A percentile compares a stretch with the other conserved stretches of the same genome.
phyloP scores from a whole-genome alignment of 2,888 invertebrate species.

The Ptilodon capucinus region DNA sequence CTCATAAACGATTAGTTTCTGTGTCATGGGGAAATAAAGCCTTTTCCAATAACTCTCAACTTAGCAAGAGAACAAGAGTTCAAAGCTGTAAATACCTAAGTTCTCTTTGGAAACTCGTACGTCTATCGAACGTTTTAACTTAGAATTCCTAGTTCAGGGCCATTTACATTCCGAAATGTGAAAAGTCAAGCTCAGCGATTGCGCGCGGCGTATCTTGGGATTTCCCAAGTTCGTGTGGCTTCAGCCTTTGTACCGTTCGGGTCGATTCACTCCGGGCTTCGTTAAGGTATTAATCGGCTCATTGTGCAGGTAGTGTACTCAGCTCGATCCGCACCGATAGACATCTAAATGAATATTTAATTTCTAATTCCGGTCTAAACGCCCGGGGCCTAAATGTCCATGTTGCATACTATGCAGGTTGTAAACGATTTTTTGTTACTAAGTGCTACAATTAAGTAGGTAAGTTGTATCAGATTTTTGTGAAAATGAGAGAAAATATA shows the following conservation, averaged over 20 bases:
- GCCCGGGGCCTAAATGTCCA: constrained; percentile 5
- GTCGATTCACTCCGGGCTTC: constrained; percentile 41
- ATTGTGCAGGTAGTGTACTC: constrained; percentile 57
- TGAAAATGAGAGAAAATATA: too few species aligned
- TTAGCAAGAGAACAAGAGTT: constrained; percentile 18
- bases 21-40: constrained; percentile 6
- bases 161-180: constrained; percentile 45
- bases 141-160: constrained; percentile 37
- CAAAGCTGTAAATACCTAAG: constrained; percentile 28
- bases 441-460: not conserved
- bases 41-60: not conserved
- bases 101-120: constrained; percentile 34
- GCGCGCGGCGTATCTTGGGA: constrained; percentile 40
- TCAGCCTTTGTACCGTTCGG: constrained; percentile 33
- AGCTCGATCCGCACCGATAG: constrained; percentile 38
- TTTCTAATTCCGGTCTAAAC: constrained; percentile 32
- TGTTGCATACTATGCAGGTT: constrained; percentile 15
- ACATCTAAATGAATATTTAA: constrained; percentile 46
- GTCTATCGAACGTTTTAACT: constrained; percentile 33
- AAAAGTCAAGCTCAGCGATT: constrained; percentile 41
- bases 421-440: not conserved
- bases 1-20: not conserved
- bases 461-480: too few species aligned
- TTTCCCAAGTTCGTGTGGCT: constrained; percentile 39
- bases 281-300: constrained; percentile 64